Percentiles rank a stretch among this genome's conserved stretches.
Evolutionary conservation across 1,140 invertebrate genomes (phyloP).

Genomic region (Nasonia giraulti): DNA sequence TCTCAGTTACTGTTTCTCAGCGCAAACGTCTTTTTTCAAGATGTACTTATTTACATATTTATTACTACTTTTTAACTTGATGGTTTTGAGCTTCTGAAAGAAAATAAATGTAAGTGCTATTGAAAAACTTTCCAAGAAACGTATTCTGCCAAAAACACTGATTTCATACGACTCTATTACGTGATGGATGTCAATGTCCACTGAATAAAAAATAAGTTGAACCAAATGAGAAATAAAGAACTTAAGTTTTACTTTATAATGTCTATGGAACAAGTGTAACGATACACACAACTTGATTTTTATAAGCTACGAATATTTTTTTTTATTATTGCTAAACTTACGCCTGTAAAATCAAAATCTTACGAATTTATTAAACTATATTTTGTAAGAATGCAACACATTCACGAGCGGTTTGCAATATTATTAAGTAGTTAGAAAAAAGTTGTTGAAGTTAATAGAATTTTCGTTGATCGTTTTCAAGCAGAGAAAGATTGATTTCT

Average conservation of each 20-base stretch:
- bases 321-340: slow-evolving; percentile 24
- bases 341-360: slow-evolving; percentile 25
- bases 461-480: slow-evolving; percentile 34
- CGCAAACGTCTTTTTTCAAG: slow-evolving; percentile 12
- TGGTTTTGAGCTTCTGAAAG: slow-evolving; percentile 6
- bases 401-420: slow-evolving; percentile 34
- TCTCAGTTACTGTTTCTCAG: background rate
- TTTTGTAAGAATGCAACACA: slow-evolving; percentile 13
- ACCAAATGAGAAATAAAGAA: slow-evolving; percentile 41
- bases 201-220: slow-evolving; percentile 27
- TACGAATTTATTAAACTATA: slow-evolving; percentile 28
- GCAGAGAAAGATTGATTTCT: slow-evolving; percentile 17
- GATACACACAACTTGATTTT: slow-evolving; percentile 38
- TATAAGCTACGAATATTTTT: background rate
- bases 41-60: slow-evolving; percentile 35
- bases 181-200: background rate
- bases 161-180: slow-evolving; percentile 33
- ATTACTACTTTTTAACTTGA: slow-evolving; percentile 34
- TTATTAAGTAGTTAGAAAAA: slow-evolving; percentile 39
- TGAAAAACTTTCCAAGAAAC: slow-evolving; percentile 31
- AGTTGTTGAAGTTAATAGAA: slow-evolving; percentile 26
- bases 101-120: slow-evolving; percentile 9
- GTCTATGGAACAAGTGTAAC: slow-evolving; percentile 21
- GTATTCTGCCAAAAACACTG: slow-evolving; percentile 33
- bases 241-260: slow-evolving; percentile 41